Evolutionary conservation across 2,113 vertebrate genomes (phyloP), one percentile per base, ranked within the genome.

Genomic region (Cacatua alba): DNA sequence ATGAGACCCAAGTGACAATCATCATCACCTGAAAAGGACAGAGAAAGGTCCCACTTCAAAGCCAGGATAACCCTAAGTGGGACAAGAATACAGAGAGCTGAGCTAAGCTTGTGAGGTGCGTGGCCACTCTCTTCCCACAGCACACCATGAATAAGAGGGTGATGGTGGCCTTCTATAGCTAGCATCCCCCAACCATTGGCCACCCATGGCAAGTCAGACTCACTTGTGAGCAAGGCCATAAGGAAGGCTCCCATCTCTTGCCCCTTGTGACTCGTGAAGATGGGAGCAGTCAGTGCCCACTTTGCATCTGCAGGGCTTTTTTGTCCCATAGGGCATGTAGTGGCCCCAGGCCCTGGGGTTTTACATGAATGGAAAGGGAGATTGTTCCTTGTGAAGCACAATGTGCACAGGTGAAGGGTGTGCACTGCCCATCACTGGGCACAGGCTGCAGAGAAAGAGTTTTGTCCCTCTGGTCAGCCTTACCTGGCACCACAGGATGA

Each of bases 321-420:
- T 13, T 24, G 37, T 57, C 26, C 25, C 0, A 0, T 17, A 5
- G 2, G 28, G 25, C 75, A n/a, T 3, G 10, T 13, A 64, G 41
- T 43, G 17, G 12, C 11, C 17, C 4, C 31, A 37, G 10, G 19
- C 18, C 15, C 37, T 57, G 41, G 13, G 13, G 23, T 55, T 85
- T 65, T 65, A 9, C 25, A 21, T 43, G 26, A 57, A 55, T 10
- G 12, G 62, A 31, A 79, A 80, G 8, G 26, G 17, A 79, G 18
- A 25, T 24, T 29, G 5, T 15, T 85, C 13, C 35, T 68, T 57
- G 33, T 44, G 28, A 35, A 46, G 15, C 28, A 11, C 31, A 48
- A 5, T 13, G 60, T 71, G 46, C 48, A 37, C 39, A 80, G 57
- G 12, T 76, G 46, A 62, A 74, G 25, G 29, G 3, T 74, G 20